These are phyloP conservation scores for Harpagoxenus sublaevis DNA, from an alignment of 2,888 invertebrate species.

Conservation along the genomic window DNA sequence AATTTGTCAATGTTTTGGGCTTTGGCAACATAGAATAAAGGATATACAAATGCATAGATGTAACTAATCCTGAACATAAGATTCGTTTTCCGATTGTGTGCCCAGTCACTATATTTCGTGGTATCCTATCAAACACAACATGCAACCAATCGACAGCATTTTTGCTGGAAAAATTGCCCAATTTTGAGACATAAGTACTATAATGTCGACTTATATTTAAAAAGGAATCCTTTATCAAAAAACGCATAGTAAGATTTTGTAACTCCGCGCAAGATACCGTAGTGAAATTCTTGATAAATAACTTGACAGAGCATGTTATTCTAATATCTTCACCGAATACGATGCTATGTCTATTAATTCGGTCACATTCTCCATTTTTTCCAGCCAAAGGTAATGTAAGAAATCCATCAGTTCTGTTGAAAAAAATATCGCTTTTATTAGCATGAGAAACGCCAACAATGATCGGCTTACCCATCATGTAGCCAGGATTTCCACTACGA, in stretches of 20 bases:
- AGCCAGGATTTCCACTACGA: slow-evolving; percentile 93
- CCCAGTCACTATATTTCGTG: slow-evolving; percentile 76
- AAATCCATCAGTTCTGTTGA: slow-evolving; percentile 77
- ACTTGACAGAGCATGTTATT: slow-evolving; percentile 77
- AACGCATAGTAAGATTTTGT: slow-evolving; percentile 80
- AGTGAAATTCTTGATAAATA: slow-evolving; percentile 79
- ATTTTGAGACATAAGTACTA: slow-evolving; percentile 85
- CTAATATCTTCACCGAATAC: slow-evolving; percentile 82
- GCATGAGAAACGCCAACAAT: slow-evolving; percentile 85
- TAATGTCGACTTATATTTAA: slow-evolving; percentile 80
- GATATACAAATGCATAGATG: slow-evolving; percentile 81
- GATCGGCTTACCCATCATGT: slow-evolving; percentile 90
- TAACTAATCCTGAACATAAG: slow-evolving; percentile 81
- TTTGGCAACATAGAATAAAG: slow-evolving; percentile 80
- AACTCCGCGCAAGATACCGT: slow-evolving; percentile 80
- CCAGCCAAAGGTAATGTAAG: slow-evolving; percentile 81
- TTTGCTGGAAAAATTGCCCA: slow-evolving; percentile 86
- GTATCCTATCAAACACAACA: slow-evolving; percentile 85
- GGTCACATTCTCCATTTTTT: slow-evolving; percentile 78
- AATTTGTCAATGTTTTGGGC: slow-evolving; percentile 78
- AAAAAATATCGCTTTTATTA: slow-evolving; percentile 74
- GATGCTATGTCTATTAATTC: slow-evolving; percentile 75
- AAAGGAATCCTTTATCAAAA: slow-evolving; percentile 77
- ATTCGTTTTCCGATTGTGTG: slow-evolving; percentile 75
- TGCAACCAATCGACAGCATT: slow-evolving; percentile 87